These are phyloP conservation scores for Tenthredo mesomela DNA, from an alignment of 2,888 invertebrate genomes.

Conservation along the genomic window DNA sequence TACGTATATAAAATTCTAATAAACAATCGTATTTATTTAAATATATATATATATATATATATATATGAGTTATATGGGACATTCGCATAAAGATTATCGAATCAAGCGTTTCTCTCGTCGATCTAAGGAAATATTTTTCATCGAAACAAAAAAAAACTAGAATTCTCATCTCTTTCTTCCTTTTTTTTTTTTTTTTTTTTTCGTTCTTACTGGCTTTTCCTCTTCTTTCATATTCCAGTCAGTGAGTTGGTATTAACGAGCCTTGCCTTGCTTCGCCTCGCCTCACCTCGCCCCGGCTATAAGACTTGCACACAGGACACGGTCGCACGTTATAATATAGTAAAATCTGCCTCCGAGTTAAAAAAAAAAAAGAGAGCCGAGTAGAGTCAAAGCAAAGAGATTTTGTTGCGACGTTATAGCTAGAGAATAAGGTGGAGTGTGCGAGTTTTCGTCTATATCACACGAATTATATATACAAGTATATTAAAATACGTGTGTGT, in stretches of 20 bases:
- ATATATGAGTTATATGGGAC: too few relatives aligned
- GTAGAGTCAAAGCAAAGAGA: not conserved
- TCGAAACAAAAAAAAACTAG: not conserved
- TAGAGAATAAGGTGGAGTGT: not conserved
- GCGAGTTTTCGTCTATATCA: not conserved
- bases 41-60: too few relatives aligned
- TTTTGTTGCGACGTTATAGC: not conserved
- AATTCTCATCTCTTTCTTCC: not conserved
- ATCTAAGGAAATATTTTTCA: not conserved
- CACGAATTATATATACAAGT: not conserved
- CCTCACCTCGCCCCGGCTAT: too few relatives aligned
- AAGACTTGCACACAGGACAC: not conserved
- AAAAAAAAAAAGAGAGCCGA: conserved; percentile 1
- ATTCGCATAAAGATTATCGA: not conserved
- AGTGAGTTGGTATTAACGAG: not conserved
- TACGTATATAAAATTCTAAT: not conserved
- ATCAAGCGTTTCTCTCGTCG: not conserved
- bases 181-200: not conserved
- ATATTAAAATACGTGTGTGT: not conserved
- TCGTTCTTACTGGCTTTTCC: not conserved
- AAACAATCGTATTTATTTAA: too few relatives aligned
- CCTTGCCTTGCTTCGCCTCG: too few relatives aligned
- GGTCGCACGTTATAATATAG: not conserved
- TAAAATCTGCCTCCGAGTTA: not conserved
- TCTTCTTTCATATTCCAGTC: not conserved